Percentiles rank a stretch among this genome's conserved stretches.
phyloP scores from a whole-genome alignment of 92 coral and sea anemone genomes.

The Phenganax subtilis region DNA sequence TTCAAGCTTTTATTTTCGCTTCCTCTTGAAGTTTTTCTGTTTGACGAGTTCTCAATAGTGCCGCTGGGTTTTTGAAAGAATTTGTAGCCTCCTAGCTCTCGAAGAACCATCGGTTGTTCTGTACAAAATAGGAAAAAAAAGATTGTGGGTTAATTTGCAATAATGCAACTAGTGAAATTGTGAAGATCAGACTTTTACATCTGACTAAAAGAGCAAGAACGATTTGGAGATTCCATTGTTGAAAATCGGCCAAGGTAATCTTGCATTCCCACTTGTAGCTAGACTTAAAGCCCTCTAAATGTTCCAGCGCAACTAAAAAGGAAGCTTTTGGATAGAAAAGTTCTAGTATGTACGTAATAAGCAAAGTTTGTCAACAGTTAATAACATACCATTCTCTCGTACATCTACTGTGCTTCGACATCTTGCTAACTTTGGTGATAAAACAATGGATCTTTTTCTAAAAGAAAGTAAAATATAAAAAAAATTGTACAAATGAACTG shows the following conservation, averaged over 20 bases:
- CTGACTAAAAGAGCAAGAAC: no score
- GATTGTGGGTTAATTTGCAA: background rate
- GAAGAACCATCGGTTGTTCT: conserved; percentile 25
- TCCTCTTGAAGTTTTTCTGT: background rate
- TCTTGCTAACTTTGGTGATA: conserved; percentile 1
- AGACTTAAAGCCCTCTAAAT: background rate
- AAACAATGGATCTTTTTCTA: conserved; percentile 1
- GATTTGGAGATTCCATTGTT: no score
- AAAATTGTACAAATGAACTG: background rate
- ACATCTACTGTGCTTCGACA: conserved; percentile 24
- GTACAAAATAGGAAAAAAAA: background rate
- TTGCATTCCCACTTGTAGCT: background rate
- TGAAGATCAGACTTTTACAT: background rate
- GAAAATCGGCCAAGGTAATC: background rate
- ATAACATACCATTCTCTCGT: conserved; percentile 24
- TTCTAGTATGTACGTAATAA: background rate
- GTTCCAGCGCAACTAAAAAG: no score
- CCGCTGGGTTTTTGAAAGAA: conserved; percentile 26
- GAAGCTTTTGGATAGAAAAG: no score
- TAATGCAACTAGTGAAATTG: background rate
- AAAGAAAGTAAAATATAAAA: background rate
- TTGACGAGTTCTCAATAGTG: background rate
- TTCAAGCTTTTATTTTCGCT: background rate
- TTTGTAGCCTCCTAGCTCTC: conserved; percentile 38
- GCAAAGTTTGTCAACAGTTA: background rate